Evolutionary conservation across 1,140 invertebrate species (phyloP).

Genomic region (Arctopsyche grandis): DNA sequence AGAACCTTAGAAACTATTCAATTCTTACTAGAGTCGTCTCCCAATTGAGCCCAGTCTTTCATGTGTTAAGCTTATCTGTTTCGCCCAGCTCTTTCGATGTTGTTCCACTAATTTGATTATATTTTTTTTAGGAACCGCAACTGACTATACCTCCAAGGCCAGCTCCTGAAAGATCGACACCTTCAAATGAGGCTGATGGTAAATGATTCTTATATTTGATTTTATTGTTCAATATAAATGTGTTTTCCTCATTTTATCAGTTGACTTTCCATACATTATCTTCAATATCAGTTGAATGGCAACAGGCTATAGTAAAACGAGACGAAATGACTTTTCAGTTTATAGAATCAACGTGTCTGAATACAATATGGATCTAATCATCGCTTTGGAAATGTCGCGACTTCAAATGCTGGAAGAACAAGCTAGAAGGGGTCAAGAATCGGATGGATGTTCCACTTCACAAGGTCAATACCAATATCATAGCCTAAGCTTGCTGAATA

Average conservation of each 20-base stretch:
- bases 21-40: no score
- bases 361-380: slow-evolving; percentile 73
- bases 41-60: no score
- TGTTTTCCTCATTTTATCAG: no score
- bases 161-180: slow-evolving; percentile 37
- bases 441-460: slow-evolving; percentile 34
- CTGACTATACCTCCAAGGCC: slow-evolving; percentile 40
- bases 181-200: slow-evolving; percentile 50
- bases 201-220: background rate
- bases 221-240: background rate
- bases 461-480: slow-evolving; percentile 22
- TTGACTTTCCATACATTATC: background rate
- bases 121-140: slow-evolving; percentile 44
- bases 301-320: no score
- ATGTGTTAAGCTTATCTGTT: no score
- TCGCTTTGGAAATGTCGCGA: slow-evolving; percentile 77
- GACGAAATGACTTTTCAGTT: no score
- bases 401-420: slow-evolving; percentile 74
- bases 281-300: no score
- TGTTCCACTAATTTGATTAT: no score
- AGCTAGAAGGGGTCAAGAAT: slow-evolving; percentile 39
- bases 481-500: no score
- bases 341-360: slow-evolving; percentile 60
- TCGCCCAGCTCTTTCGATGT: no score
- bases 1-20: no score